Base-by-base conservation (phyloP, 2,888 invertebrate species). In the Limnephilus marmoratus region DNA sequence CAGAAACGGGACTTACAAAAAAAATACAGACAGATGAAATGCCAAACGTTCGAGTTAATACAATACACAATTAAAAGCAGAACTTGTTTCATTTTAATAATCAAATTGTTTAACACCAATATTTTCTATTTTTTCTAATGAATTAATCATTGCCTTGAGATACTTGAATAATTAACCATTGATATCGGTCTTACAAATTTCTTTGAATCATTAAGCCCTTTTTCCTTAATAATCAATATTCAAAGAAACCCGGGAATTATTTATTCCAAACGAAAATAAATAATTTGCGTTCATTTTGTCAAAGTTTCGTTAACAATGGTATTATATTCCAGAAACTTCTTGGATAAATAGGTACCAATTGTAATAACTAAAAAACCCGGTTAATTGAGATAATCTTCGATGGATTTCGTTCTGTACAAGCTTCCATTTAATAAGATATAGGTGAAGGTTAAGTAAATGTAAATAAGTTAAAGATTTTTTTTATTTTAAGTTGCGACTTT, bases 341-440 rank as follows among this genome's bases (percentile, higher is more conserved):
- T 34, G n/a, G 34, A 18, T 15, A 83, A 83, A 9, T 83, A 37
- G 37, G 37, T 37, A 37, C 18, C 18, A 4, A 9, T 41, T 11
- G 18, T 31, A 15, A 34, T 83, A 37, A 34, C 24, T 34, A 83
- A 83, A 34, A 83, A 83, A 15, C 18, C 18, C 31, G 3, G 3
- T 34, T 85, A 45, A 85, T 85, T 85, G 85, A 37, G 12, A 24
- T 85, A 85, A 41, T 85, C 41, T 85, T 41, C 24, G 9, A 37
- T 85, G 34, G 18, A 13, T 85, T 85, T 85, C 85, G n/a, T n/a
- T n/a, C n/a, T n/a, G n/a, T n/a, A n/a, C n/a, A n/a, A n/a, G n/a
- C 15, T 41, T 41, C 11, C 11, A 11, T 41, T 41, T 41, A 41
- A 41, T 41, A 11, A 41, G 11, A 41, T 41, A 41, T 41, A 41